Percentiles rank a stretch among this genome's conserved stretches.
Conservation (phyloP, 2,888 invertebrate genomes). For the Octonoba sinensis region DNA sequence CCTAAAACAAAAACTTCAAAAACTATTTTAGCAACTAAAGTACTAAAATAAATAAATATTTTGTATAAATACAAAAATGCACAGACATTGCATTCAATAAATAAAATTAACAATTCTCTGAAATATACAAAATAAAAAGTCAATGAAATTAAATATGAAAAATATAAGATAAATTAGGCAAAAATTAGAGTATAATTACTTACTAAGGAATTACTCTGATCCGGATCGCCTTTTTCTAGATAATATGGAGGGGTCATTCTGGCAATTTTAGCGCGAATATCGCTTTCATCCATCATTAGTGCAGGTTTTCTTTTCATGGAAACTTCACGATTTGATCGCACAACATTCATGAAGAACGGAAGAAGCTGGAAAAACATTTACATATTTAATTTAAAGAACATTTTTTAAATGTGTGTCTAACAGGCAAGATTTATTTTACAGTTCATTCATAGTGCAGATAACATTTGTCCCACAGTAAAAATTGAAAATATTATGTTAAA, state of each 20-base stretch:
- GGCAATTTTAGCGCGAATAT: conserved; percentile 66
- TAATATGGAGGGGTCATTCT: conserved; percentile 41
- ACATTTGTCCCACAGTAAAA: too few species aligned
- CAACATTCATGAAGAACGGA: conserved; percentile 48
- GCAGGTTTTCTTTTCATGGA: conserved; percentile 69
- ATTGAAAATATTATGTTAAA: too few species aligned
- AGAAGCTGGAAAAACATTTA: conserved; percentile 26
- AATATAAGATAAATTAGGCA: neutral
- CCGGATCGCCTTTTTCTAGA: conserved; percentile 35
- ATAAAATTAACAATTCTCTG: neutral
- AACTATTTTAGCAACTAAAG: too few species aligned
- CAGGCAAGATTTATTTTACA: neutral
- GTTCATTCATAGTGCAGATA: too few species aligned
- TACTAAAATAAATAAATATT: too few species aligned
- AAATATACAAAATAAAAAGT: neutral
- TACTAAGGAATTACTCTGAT: conserved; percentile 32
- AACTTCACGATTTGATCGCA: conserved; percentile 57
- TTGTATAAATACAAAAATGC: too few species aligned
- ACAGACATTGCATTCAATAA: neutral
- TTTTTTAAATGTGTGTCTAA: neutral
- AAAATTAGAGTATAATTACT: conserved; percentile 12
- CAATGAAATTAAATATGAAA: neutral
- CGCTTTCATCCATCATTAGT: conserved; percentile 82
- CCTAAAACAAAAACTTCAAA: too few species aligned
- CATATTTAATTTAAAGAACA: neutral